A percentile compares a stretch with the other conserved stretches of the same genome.
Conservation (phyloP, 2,888 invertebrate genomes). For the Clepsis dumicolana region DNA sequence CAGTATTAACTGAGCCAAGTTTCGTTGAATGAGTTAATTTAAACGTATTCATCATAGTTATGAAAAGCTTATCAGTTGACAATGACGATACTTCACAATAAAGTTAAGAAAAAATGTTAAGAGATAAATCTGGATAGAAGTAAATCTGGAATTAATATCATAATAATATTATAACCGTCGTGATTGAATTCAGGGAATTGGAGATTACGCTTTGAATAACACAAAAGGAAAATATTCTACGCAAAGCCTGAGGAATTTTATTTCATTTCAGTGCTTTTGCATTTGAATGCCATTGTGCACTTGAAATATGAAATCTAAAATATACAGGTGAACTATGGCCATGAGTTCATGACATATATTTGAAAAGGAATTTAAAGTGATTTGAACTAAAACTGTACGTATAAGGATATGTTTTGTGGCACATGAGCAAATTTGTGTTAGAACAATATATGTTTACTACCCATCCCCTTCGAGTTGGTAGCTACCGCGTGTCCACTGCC, state of each 20-base stretch:
- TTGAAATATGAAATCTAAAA: background rate
- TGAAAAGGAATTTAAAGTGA: too few relatives aligned
- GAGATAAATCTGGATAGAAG: too few relatives aligned
- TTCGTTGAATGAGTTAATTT: background rate
- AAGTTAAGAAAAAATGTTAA: background rate
- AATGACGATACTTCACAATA: background rate
- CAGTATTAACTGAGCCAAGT: conserved; percentile 7
- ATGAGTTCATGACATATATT: too few relatives aligned
- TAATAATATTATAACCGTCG: background rate
- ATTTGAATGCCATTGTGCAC: background rate
- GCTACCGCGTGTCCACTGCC: too few relatives aligned
- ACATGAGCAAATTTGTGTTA: too few relatives aligned
- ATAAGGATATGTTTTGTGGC: too few relatives aligned
- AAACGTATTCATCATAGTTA: background rate
- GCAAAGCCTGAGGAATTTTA: background rate
- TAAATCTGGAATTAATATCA: background rate
- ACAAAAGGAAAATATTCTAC: conserved; percentile 3
- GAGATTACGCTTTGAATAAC: background rate
- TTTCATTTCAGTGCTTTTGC: background rate
- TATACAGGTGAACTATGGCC: background rate
- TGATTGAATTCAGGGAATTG: background rate
- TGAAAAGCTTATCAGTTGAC: background rate
- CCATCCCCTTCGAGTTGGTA: too few relatives aligned
- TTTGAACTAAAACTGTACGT: too few relatives aligned
- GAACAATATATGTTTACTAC: too few relatives aligned